These are phyloP conservation scores for Heliconius eleuchia DNA, from an alignment of 1,140 invertebrate genomes.

Conservation along the genomic window DNA sequence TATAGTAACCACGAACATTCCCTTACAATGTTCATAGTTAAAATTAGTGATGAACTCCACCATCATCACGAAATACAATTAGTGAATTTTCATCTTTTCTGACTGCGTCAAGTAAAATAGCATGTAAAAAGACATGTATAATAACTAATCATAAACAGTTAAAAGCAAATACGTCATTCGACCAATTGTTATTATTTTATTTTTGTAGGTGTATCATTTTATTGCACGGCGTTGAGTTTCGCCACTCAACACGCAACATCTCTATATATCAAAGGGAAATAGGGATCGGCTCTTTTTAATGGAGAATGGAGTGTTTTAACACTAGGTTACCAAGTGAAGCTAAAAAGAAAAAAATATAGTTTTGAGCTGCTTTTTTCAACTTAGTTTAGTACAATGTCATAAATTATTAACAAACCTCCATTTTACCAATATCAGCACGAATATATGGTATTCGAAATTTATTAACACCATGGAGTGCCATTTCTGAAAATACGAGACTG, in stretches of 20 bases:
- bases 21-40: too few relatives aligned
- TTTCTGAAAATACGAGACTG: slow-evolving; percentile 85
- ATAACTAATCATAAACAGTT: not conserved
- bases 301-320: too few relatives aligned
- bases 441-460: slow-evolving; percentile 86
- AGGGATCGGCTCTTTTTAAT: too few relatives aligned
- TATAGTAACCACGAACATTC: too few relatives aligned
- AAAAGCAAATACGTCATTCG: not conserved
- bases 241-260: too few relatives aligned
- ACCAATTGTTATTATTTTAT: not conserved
- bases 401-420: slow-evolving; percentile 53
- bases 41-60: too few relatives aligned
- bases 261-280: too few relatives aligned
- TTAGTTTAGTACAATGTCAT: not conserved
- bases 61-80: too few relatives aligned
- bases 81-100: too few relatives aligned
- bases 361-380: too few relatives aligned
- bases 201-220: not conserved
- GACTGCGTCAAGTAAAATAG: not conserved
- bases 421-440: slow-evolving; percentile 60
- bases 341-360: too few relatives aligned
- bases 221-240: not conserved
- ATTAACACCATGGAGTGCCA: slow-evolving; percentile 87
- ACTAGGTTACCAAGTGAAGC: too few relatives aligned
- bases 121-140: not conserved